Conservation (phyloP, 2,113 vertebrate species). For the Rhabdornis inornatus region DNA sequence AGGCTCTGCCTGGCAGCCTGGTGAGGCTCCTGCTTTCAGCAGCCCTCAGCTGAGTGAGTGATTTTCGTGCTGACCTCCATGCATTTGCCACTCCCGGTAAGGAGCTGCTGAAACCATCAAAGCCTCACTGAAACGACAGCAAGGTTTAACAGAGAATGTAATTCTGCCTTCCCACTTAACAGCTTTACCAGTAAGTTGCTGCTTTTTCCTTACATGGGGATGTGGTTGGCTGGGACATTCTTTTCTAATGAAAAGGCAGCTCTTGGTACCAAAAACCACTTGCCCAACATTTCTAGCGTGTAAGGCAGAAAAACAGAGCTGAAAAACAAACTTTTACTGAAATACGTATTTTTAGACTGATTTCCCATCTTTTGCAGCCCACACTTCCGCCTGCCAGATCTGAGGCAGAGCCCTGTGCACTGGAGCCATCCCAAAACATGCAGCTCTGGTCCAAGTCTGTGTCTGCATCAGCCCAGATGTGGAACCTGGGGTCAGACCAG, state of each 20-base stretch:
- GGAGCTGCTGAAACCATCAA: background rate
- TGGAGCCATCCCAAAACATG: background rate
- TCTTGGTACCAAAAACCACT: conserved; percentile 7
- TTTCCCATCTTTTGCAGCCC: background rate
- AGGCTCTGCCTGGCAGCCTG: background rate
- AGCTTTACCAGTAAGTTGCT: conserved; percentile 20
- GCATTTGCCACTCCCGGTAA: accelerated
- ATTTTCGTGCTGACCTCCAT: accelerated
- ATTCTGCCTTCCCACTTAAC: background rate
- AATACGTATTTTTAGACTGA: conserved; percentile 26
- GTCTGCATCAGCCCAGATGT: background rate
- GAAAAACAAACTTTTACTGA: conserved; percentile 11
- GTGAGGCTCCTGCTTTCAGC: background rate
- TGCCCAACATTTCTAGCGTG: background rate
- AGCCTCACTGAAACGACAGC: background rate
- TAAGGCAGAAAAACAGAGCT: conserved; percentile 14
- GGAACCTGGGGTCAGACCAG: background rate
- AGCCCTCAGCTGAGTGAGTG: background rate
- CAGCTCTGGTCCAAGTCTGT: background rate
- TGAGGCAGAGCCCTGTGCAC: background rate
- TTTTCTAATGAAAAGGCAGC: conserved; percentile 35
- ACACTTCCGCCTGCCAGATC: background rate
- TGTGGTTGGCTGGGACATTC: conserved; percentile 48
- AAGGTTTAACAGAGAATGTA: background rate
- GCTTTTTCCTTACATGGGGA: conserved; percentile 49